phyloP scores from a whole-genome alignment of 2,113 vertebrate genomes.

The Caranx melampygus region DNA sequence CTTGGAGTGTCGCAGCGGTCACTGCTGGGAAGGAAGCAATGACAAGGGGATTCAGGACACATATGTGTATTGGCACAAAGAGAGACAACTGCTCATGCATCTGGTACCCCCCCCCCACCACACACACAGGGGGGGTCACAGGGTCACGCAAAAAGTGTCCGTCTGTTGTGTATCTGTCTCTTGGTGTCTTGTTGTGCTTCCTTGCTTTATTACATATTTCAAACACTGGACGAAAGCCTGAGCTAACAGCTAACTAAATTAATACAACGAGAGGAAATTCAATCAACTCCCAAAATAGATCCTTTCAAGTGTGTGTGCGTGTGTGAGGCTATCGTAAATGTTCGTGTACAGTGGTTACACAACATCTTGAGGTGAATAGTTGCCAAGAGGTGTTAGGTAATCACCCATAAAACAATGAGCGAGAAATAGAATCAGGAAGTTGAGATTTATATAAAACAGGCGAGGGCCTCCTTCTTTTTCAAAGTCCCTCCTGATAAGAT shows the following conservation, averaged over 20 bases:
- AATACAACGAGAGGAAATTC: not conserved
- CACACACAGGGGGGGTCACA: not conserved
- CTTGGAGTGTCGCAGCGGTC: constrained; percentile 57
- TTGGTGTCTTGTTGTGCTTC: not conserved
- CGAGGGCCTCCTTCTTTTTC: not conserved
- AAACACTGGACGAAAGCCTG: not conserved
- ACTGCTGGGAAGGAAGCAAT: constrained; percentile 74
- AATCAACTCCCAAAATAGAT: constrained; percentile 20
- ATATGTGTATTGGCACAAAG: constrained; percentile 49
- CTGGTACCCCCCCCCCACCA: not conserved
- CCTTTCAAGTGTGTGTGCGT: constrained; percentile 9
- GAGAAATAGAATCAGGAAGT: constrained; percentile 64
- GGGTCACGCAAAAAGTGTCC: not conserved
- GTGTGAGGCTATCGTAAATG: not conserved
- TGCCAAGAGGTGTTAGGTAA: constrained; percentile 67
- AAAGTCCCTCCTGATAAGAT: constrained; percentile 15
- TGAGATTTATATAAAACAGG: constrained; percentile 51
- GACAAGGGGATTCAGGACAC: constrained; percentile 70
- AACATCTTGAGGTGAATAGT: constrained; percentile 25
- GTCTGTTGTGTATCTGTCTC: not conserved
- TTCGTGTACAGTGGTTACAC: constrained; percentile 41
- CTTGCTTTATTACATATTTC: not conserved
- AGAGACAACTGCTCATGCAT: not conserved
- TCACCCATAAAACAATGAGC: constrained; percentile 62
- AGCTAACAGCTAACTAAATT: not conserved